phyloP scores from a whole-genome alignment of 92 coral and sea anemone genomes.

The Siderastrea radians region DNA sequence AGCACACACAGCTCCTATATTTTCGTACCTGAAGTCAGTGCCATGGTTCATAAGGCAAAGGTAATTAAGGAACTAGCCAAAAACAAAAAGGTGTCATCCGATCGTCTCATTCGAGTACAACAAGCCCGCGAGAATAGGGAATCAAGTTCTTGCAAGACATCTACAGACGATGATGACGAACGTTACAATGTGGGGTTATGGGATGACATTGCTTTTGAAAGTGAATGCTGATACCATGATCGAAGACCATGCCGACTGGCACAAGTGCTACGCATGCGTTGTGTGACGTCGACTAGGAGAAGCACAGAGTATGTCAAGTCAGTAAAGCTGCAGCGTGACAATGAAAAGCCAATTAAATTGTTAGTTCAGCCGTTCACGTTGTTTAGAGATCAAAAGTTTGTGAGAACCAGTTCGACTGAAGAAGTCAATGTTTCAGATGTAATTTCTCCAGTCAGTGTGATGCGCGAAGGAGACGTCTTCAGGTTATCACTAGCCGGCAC shows the following conservation, averaged over 20 bases:
- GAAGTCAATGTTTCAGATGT: too few relatives aligned
- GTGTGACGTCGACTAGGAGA: neutral
- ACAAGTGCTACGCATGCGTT: neutral
- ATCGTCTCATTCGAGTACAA: constrained; percentile 29
- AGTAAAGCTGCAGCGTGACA: too few relatives aligned
- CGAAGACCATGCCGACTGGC: constrained; percentile 5
- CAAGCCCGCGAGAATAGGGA: constrained; percentile 26
- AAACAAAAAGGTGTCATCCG: constrained; percentile 21
- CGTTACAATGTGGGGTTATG: constrained; percentile 2
- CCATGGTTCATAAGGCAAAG: constrained; percentile 20
- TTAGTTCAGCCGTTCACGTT: too few relatives aligned
- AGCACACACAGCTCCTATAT: constrained; percentile 17
- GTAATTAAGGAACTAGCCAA: constrained; percentile 30
- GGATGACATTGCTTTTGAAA: constrained; percentile 11
- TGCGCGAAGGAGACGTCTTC: too few relatives aligned
- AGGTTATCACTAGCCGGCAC: too few relatives aligned
- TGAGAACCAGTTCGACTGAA: too few relatives aligned
- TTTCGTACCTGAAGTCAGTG: constrained; percentile 10
- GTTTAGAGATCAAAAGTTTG: too few relatives aligned
- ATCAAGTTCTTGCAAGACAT: neutral
- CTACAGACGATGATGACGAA: neutral
- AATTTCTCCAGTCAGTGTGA: too few relatives aligned
- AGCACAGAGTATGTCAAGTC: neutral
- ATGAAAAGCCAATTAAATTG: too few relatives aligned
- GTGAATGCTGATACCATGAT: constrained; percentile 8